These are phyloP conservation scores for Pterostichus niger DNA, from an alignment of 2,888 invertebrate species.

Conservation along the genomic window DNA sequence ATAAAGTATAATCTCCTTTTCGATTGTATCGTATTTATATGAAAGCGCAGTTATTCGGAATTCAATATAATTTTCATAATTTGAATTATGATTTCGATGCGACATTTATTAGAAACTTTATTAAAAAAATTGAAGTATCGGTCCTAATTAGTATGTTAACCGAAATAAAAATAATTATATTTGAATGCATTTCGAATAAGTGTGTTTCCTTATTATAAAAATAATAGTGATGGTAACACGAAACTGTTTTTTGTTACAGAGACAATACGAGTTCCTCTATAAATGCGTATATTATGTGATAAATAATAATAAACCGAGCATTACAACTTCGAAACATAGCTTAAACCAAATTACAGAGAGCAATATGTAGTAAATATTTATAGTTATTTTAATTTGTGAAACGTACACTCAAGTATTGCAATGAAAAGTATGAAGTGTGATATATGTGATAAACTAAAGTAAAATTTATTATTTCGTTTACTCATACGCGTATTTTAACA, in stretches of 20 bases:
- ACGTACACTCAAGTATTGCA: constrained; percentile 43
- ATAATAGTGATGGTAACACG: not conserved
- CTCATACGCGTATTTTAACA: constrained; percentile 48
- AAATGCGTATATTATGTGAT: constrained; percentile 71
- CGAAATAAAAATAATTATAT: no score
- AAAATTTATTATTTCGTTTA: constrained; percentile 7
- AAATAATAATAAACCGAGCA: constrained; percentile 17
- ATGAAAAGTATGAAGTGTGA: constrained; percentile 29
- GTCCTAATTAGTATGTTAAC: not conserved
- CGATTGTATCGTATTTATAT: no score
- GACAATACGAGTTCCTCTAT: constrained; percentile 75
- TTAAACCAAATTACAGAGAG: constrained; percentile 48
- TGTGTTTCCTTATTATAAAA: no score
- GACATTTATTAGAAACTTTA: no score
- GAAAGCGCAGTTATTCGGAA: no score
- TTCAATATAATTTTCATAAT: no score
- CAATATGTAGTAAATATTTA: constrained; percentile 56
- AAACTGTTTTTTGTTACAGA: constrained; percentile 72
- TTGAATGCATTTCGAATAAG: no score
- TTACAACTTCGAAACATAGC: constrained; percentile 8
- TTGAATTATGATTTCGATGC: no score
- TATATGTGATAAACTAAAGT: constrained; percentile 36
- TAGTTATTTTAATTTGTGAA: not conserved
- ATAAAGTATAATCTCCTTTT: no score
- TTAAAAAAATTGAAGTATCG: no score